Evolutionary conservation across 2,888 invertebrate species (phyloP).

Genomic region (Eilema depressum): DNA sequence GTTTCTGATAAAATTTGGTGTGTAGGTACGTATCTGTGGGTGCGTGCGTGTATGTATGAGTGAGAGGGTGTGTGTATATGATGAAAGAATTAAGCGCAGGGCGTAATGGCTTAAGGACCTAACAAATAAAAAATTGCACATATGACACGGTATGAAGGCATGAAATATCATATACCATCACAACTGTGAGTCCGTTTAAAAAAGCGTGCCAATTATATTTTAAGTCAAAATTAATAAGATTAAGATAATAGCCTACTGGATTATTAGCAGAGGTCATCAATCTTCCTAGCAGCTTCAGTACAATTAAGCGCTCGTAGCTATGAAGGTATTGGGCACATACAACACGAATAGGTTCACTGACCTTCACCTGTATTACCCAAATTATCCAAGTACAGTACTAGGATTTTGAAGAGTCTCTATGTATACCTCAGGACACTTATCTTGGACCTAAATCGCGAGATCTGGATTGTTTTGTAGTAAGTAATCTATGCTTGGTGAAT

Average conservation of each 20-base stretch:
- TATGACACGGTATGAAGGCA: no score
- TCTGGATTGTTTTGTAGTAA: no score
- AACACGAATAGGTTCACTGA: background rate
- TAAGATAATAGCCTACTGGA: background rate
- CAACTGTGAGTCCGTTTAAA: background rate
- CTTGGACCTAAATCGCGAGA: no score
- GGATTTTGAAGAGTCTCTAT: no score
- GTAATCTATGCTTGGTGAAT: no score
- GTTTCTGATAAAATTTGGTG: background rate
- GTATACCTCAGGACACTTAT: no score
- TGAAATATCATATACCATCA: no score
- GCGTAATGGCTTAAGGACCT: no score
- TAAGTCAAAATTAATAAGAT: background rate
- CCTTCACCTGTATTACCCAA: background rate
- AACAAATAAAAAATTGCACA: no score
- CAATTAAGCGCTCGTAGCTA: background rate
- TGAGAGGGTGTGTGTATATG: background rate
- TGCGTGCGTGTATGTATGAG: no score
- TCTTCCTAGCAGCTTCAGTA: background rate
- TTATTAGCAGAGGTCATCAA: constrained; percentile 1
- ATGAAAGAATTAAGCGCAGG: background rate
- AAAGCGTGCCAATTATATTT: background rate
- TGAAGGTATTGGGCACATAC: background rate
- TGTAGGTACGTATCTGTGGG: background rate
- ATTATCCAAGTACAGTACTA: background rate